Evolutionary conservation across 2,113 vertebrate species (phyloP).

Genomic region (Sander vitreus): DNA sequence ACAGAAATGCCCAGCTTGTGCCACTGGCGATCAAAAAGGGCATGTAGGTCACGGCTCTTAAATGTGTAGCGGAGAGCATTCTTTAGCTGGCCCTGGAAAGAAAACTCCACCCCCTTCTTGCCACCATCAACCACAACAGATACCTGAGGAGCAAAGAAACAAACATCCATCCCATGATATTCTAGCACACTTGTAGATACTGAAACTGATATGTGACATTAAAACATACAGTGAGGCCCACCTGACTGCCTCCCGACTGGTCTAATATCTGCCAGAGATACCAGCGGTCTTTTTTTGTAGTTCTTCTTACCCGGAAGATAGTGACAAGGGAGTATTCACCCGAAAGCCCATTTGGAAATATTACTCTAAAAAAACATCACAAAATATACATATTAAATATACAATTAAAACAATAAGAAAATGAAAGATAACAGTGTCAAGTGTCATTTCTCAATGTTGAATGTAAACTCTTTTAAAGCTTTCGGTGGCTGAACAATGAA

Average conservation of each 20-base stretch:
- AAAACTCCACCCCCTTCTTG: constrained; percentile 92
- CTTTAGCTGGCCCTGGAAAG: constrained; percentile 84
- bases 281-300: constrained; percentile 94
- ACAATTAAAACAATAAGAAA: constrained; percentile 5
- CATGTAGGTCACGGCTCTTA: constrained; percentile 91
- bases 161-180: not conserved
- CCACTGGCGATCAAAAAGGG: constrained; percentile 96
- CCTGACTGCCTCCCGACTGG: constrained; percentile 89
- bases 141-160: constrained; percentile 79
- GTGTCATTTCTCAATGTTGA: constrained; percentile 29
- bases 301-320: constrained; percentile 90
- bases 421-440: constrained; percentile 3
- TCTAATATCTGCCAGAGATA: constrained; percentile 94
- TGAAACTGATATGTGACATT: constrained; percentile 1
- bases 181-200: not conserved
- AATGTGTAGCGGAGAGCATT: constrained; percentile 89
- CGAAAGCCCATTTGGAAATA: constrained; percentile 92
- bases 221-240: constrained; percentile 55
- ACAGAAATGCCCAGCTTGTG: constrained; percentile 93
- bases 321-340: constrained; percentile 90
- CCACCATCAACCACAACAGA: constrained; percentile 91
- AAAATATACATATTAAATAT: not conserved
- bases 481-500: constrained; percentile 50
- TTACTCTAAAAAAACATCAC: constrained; percentile 77
- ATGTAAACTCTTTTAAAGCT: constrained; percentile 15